phyloP scores from a whole-genome alignment of 64 coral and sea anemone species.

The Montipora sp. region DNA sequence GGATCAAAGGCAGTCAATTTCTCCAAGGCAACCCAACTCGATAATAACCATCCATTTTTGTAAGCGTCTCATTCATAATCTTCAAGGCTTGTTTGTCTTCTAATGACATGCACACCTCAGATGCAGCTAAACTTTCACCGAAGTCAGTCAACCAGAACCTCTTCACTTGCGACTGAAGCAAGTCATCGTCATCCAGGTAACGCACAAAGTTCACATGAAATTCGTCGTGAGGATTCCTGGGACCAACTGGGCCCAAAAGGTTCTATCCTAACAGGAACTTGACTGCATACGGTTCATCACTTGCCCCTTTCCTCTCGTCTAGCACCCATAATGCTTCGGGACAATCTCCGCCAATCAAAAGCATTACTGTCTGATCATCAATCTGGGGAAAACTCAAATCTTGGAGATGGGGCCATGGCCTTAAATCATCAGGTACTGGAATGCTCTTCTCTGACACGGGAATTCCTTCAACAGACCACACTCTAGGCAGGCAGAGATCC shows the following conservation, averaged over 20 bases:
- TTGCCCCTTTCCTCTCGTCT: neutral
- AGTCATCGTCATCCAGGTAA: neutral
- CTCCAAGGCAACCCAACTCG: constrained; percentile 31
- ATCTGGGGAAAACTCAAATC: neutral
- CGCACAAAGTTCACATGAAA: neutral
- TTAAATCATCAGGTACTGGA: neutral
- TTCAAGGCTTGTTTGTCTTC: neutral
- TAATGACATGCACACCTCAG: constrained; percentile 14
- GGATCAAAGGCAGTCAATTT: neutral
- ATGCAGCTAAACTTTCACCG: neutral
- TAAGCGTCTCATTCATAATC: neutral
- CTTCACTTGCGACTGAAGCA: neutral
- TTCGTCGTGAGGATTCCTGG: neutral
- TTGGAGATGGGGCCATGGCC: neutral
- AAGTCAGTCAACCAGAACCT: neutral
- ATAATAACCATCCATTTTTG: neutral
- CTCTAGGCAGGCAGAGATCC: too few relatives aligned
- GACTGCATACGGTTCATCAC: neutral
- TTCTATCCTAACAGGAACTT: neutral
- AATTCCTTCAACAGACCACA: neutral
- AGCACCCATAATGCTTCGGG: neutral
- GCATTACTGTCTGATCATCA: neutral
- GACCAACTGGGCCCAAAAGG: neutral
- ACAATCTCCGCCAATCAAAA: neutral
- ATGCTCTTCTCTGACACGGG: neutral